phyloP scores from a whole-genome alignment of 2,797 vertebrate species.

The Buphagus erythrorhynchus region DNA sequence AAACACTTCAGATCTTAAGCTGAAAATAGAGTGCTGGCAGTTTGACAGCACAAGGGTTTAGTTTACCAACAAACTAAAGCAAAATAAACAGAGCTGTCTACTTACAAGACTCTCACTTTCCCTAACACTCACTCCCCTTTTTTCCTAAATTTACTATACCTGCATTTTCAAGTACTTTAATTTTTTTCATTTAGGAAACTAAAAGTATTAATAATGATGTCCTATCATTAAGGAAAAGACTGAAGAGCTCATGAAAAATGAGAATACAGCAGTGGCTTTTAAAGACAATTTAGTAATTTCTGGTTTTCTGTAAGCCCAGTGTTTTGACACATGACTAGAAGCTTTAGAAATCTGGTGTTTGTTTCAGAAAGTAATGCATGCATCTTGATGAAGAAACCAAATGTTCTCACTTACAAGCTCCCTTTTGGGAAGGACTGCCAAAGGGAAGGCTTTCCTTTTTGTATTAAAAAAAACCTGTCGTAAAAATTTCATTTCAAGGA shows the following conservation, averaged over 20 bases:
- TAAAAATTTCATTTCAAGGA: not conserved
- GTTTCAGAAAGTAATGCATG: slow-evolving; percentile 9
- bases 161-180: not conserved
- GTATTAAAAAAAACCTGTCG: not conserved
- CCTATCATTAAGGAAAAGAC: not conserved
- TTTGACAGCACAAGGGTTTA: not conserved
- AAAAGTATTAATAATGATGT: not conserved
- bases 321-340: slow-evolving; percentile 35
- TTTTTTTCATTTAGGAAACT: not conserved
- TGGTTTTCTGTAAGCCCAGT: not conserved
- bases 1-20: not conserved
- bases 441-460: slow-evolving; percentile 25
- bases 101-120: not conserved
- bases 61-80: slow-evolving; percentile 24
- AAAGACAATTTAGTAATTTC: not conserved
- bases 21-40: not conserved
- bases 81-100: slow-evolving; percentile 27
- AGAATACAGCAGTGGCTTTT: not conserved
- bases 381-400: slow-evolving; percentile 40
- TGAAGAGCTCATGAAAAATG: not conserved
- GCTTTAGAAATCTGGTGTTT: slow-evolving; percentile 41
- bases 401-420: slow-evolving; percentile 26
- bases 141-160: not conserved
- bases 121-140: not conserved
- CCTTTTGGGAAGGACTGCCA: slow-evolving; percentile 18